Evolutionary conservation across 2,888 invertebrate species (phyloP).

Genomic region (Meiosimyza platycephala): DNA sequence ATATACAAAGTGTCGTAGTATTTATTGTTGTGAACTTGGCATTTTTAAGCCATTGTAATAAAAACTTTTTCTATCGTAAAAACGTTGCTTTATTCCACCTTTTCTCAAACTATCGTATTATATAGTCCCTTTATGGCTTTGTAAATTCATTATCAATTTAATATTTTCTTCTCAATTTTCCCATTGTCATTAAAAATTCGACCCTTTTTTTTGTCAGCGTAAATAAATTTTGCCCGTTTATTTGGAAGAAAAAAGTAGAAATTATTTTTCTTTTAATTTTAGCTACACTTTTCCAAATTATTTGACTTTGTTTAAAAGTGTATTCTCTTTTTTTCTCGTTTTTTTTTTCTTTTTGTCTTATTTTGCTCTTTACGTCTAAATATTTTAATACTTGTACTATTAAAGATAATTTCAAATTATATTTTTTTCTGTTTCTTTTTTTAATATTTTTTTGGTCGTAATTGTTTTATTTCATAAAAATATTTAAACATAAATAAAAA

Average conservation of each 20-base stretch:
- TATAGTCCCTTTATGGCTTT: too few relatives aligned
- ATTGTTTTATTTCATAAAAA: slow-evolving; percentile 19
- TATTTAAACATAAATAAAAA: not conserved
- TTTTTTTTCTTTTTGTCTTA: slow-evolving; percentile 9
- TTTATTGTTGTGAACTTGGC: too few relatives aligned
- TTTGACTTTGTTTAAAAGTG: not conserved
- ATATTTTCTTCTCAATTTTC: too few relatives aligned
- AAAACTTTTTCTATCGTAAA: too few relatives aligned
- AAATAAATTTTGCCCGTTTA: not conserved
- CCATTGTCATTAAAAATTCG: not conserved
- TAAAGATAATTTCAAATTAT: not conserved
- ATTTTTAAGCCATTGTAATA: too few relatives aligned
- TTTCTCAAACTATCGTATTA: too few relatives aligned
- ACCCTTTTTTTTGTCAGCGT: too few relatives aligned
- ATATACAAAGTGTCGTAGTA: too few relatives aligned
- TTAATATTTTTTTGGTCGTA: slow-evolving; percentile 24
- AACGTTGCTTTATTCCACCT: too few relatives aligned
- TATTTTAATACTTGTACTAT: slow-evolving; percentile 19
- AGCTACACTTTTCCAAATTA: not conserved
- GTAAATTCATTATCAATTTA: too few relatives aligned
- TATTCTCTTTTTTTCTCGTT: not conserved
- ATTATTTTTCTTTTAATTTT: not conserved
- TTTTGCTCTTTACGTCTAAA: slow-evolving; percentile 9
- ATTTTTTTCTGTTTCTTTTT: slow-evolving; percentile 1
- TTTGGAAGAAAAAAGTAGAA: not conserved